Conservation (phyloP, 2,113 vertebrate species). For the Salminus brasiliensis region DNA sequence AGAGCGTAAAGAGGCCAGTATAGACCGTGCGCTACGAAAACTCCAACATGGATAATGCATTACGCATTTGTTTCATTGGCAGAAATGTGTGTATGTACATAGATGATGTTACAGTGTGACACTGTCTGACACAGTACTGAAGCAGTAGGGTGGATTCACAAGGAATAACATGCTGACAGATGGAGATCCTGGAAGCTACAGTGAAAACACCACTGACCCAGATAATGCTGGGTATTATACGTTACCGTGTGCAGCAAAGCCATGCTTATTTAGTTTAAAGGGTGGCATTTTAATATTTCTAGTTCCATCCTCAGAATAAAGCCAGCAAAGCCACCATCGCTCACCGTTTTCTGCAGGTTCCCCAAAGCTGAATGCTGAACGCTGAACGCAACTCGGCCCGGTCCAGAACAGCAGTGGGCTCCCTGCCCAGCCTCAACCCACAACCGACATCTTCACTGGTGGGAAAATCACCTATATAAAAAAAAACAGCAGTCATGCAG, state of each 20-base stretch:
- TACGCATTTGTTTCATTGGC: too few species aligned
- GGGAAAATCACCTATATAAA: not conserved
- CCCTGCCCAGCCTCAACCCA: not conserved
- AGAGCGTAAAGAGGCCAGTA: too few species aligned
- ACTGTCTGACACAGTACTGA: not conserved
- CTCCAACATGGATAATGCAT: too few species aligned
- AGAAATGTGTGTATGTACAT: too few species aligned
- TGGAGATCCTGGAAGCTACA: not conserved
- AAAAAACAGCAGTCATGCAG: not conserved
- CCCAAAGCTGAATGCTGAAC: too few species aligned
- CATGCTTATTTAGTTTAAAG: too few species aligned
- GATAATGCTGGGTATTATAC: not conserved
- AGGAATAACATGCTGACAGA: not conserved
- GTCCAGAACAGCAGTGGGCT: not conserved
- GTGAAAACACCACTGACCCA: not conserved
- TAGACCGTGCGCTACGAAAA: not conserved
- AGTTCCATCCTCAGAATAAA: not conserved
- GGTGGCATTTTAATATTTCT: too few species aligned
- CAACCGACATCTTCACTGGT: not conserved
- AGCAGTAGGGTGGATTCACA: not conserved
- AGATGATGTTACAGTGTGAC: too few species aligned
- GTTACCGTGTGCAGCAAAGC: too few species aligned
- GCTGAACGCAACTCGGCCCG: not conserved
- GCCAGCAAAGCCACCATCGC: too few species aligned
- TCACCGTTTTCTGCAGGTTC: slow-evolving; percentile 26